Evolutionary conservation across 2,888 invertebrate species (phyloP), one percentile per base, ranked within the genome.

Genomic region (Drosophila multiciliata): DNA sequence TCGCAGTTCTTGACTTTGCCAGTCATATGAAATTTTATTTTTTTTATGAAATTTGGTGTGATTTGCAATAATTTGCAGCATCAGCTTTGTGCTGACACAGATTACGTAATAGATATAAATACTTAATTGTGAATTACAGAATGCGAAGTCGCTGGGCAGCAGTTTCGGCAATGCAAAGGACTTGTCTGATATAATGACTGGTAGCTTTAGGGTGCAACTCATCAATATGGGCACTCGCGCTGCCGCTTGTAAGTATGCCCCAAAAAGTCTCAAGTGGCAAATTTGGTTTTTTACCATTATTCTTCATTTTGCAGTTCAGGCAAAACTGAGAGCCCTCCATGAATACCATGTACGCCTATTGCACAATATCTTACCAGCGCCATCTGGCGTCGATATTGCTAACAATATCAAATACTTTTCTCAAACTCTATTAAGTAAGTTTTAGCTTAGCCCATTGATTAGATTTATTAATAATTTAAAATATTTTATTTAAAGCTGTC

Each of bases 371-470:
- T 96, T 97, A 93, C 98, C 99, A 73, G 95, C 97, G 85, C 99
- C 99, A 48, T 97, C 98, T 72, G 99, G 99, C 78, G 95, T 96
- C 75, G 99, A 99, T 93, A 98, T 99, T 93, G 98, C 98, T 77
- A 99, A 98, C 94, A 99, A 99, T 66, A 95, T 99, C 91, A 98
- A 99, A 93, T 99, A 99, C 94, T 99, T 99, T 94, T 98, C 99
- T 54, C 98, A 99, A 94, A 99, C 98, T 49, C 94, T 99, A 76
- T 94, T 99, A 84, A 97, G 99, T 99, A 95, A 95, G 96, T 95
- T 76, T 11, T 4, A 35, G 1, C 20, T 29, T 11, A 11, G 0
- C 5, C 3, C 5, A 36, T 54, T 20, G 7, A 29, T 15, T 1
- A 15, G 5, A 57, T 29, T 15, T 7, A 32, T 15, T 20, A 8